Base-by-base conservation (phyloP, 2,797 vertebrate species). In the Sylvia borin region DNA sequence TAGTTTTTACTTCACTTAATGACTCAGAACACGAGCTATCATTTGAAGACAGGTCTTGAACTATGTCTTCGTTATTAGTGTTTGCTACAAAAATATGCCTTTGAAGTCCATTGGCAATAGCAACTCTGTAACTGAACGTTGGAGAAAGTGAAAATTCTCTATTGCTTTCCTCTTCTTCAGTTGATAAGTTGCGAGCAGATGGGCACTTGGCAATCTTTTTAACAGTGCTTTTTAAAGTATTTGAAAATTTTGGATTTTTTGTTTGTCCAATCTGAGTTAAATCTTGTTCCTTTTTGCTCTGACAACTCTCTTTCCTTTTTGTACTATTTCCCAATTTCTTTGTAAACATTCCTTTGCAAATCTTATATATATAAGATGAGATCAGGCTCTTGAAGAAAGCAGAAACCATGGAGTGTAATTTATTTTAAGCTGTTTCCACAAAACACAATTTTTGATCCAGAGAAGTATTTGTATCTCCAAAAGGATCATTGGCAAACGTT, bases 311-410 rank as follows among this genome's bases (percentile, higher is more conserved):
- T 98, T 98, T 99, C 98, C 98, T 99, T 98, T 99, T 99, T 95
- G 98, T 99, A 98, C 98, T 98, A 98, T 98, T 99, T 97, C 98
- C 99, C 98, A 97, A 97, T 99, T 99, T 99, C 99, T 99, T 99
- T 99, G 99, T 99, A 99, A 99, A 99, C 99, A 99, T 99, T 99
- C 99, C 99, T 99, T 99, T 99, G 98, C 98, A 99, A 99, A 99
- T 98, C 98, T 99, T 99, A 98, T 98, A 97, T 97, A 99, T 98
- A 97, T 98, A 99, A 97, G 98, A 98, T 96, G 98, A 98, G 98
- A 99, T 97, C 94, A 97, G 98, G 97, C 98, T 99, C 98, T 98
- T 99, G 96, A 99, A 98, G 97, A 99, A 98, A 97, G 97, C 98
- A 98, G 99, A 98, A 99, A 99, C 99, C 99, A 99, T 99, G 98